Conservation (phyloP, 2,888 invertebrate genomes). For the Drosophila rubida region DNA sequence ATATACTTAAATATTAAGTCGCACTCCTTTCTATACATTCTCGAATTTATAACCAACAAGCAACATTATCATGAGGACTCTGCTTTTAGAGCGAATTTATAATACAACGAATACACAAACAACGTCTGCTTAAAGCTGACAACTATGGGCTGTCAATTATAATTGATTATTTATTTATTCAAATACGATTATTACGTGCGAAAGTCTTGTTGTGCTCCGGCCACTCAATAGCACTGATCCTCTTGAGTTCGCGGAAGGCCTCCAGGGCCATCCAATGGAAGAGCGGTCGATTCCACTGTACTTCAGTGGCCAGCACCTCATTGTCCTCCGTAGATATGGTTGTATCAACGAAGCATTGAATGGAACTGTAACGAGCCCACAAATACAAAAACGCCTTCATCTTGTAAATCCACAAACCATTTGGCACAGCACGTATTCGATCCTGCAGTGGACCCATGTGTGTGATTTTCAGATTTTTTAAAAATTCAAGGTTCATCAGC, state of each 20-base stretch:
- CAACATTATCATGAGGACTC: too few species aligned
- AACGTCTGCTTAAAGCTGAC: too few species aligned
- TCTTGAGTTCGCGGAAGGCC: slow-evolving; percentile 42
- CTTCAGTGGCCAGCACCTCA: background rate
- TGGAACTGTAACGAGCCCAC: slow-evolving; percentile 38
- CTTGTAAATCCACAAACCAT: slow-evolving; percentile 51
- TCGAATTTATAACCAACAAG: too few species aligned
- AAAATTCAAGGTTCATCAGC: slow-evolving; percentile 25
- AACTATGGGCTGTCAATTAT: too few species aligned
- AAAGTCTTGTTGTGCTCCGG: slow-evolving; percentile 12
- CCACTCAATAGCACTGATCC: slow-evolving; percentile 57
- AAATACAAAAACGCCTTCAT: slow-evolving; percentile 55
- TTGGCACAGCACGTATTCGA: slow-evolving; percentile 50
- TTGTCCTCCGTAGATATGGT: background rate
- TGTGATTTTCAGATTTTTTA: slow-evolving; percentile 21
- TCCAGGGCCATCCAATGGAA: slow-evolving; percentile 60
- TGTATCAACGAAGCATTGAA: background rate
- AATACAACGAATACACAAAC: too few species aligned
- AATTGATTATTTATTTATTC: too few species aligned
- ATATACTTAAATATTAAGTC: slow-evolving; percentile 8
- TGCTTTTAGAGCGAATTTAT: too few species aligned
- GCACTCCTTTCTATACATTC: background rate
- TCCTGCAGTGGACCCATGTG: slow-evolving; percentile 36
- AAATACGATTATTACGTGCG: background rate
- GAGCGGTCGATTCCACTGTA: slow-evolving; percentile 38